Conservation (phyloP, 2,797 vertebrate genomes). For the Gorsachius magnificus region DNA sequence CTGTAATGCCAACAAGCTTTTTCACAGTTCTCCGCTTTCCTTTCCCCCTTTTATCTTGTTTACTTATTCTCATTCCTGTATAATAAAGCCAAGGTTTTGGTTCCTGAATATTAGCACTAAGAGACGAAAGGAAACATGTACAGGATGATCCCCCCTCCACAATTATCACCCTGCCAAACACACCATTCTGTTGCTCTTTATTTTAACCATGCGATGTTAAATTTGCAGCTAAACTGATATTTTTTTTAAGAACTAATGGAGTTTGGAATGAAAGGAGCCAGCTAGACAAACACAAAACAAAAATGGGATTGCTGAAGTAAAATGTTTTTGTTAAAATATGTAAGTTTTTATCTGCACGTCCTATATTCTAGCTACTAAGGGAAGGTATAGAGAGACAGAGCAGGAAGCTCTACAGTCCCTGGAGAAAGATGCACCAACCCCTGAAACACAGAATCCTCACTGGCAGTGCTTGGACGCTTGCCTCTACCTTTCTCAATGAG, state of each 20-base stretch:
- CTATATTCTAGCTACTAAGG: background rate
- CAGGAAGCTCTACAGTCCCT: background rate
- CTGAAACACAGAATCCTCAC: background rate
- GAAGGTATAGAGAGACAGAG: background rate
- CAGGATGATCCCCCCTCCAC: background rate
- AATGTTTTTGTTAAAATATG: background rate
- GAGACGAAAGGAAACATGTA: background rate
- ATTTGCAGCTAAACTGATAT: background rate
- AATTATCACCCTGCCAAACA: background rate
- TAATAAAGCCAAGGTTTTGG: background rate
- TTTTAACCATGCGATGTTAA: background rate
- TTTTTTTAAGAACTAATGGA: background rate
- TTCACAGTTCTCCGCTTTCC: background rate
- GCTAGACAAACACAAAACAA: background rate
- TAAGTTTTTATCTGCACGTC: background rate
- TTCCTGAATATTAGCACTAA: background rate
- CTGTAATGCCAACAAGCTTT: background rate
- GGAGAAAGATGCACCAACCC: background rate
- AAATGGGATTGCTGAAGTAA: background rate
- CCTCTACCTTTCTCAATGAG: background rate
- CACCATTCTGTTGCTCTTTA: background rate
- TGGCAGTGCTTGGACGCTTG: background rate
- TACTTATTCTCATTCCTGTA: background rate
- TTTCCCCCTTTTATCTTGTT: background rate
- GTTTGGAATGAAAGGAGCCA: background rate